Conservation (phyloP, 2,888 invertebrate genomes). For the Ariolimax columbianus region DNA sequence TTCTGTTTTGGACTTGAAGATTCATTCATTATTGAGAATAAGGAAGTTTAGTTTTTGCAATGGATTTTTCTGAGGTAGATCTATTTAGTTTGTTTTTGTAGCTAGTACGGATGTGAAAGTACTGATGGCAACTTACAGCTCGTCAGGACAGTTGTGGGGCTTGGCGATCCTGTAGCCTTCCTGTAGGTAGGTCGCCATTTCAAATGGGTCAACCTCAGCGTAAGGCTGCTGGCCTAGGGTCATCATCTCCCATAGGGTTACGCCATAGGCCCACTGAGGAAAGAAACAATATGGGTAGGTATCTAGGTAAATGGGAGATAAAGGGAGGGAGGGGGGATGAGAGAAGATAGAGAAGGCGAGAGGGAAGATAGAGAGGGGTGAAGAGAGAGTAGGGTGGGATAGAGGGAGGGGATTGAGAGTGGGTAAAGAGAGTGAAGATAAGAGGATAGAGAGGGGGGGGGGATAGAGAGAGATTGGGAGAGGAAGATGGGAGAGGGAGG, state of each 20-base stretch:
- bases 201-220: constrained; percentile 97
- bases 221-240: constrained; percentile 97
- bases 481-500: background rate
- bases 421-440: background rate
- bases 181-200: constrained; percentile 93
- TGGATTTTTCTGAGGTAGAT: too few species aligned
- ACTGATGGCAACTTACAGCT: constrained; percentile 90
- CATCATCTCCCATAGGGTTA: constrained; percentile 96
- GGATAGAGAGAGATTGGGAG: too few species aligned
- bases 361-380: background rate
- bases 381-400: background rate
- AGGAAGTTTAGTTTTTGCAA: too few species aligned
- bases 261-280: constrained; percentile 93
- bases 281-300: background rate
- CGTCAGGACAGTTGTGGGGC: constrained; percentile 98
- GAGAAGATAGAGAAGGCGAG: background rate
- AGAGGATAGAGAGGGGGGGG: background rate
- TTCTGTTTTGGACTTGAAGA: too few species aligned
- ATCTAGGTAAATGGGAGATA: background rate
- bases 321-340: background rate
- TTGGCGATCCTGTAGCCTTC: constrained; percentile 96
- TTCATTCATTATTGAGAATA: too few species aligned
- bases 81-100: too few species aligned
- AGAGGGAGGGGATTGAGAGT: background rate
- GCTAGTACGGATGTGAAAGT: too few species aligned